These are phyloP conservation scores for Ditylenchus dipsaci DNA, from an alignment of 1,140 invertebrate genomes.

Conservation along the genomic window DNA sequence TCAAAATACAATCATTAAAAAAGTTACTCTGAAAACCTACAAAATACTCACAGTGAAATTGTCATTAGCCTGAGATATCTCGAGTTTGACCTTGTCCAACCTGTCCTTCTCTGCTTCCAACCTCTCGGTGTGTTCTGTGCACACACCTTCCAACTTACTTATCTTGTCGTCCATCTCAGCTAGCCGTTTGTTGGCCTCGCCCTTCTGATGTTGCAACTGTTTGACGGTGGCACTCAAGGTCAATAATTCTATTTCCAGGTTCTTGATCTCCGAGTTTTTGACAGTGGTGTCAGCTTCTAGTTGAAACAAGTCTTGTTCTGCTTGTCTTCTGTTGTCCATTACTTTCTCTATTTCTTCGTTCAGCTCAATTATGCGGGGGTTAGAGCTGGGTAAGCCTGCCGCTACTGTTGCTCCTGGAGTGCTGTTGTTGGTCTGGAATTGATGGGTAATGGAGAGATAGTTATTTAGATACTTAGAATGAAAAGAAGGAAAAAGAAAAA, in stretches of 20 bases:
- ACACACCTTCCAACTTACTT: constrained; percentile 67
- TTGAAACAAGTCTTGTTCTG: constrained; percentile 44
- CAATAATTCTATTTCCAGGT: constrained; percentile 65
- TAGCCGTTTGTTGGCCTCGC: constrained; percentile 87
- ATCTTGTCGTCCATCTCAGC: constrained; percentile 75
- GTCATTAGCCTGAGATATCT: constrained; percentile 34
- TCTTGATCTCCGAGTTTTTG: constrained; percentile 47
- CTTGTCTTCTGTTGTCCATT: constrained; percentile 35
- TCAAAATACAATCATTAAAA: constrained; percentile 17
- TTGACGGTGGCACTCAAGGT: constrained; percentile 85
- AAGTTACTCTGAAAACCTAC: neutral
- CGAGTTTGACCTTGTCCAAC: constrained; percentile 24
- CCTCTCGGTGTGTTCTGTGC: constrained; percentile 17
- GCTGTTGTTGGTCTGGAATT: too few relatives aligned
- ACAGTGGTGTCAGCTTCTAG: constrained; percentile 45
- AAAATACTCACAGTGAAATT: constrained; percentile 31
- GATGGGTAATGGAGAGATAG: too few relatives aligned
- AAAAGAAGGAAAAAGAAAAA: too few relatives aligned
- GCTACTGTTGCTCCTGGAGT: neutral
- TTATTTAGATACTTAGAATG: too few relatives aligned
- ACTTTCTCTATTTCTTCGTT: constrained; percentile 35
- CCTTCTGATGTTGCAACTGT: constrained; percentile 92
- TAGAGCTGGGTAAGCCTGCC: constrained; percentile 7
- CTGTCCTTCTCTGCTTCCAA: constrained; percentile 37
- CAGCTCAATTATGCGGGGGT: constrained; percentile 38